Conservation (phyloP, 2,888 invertebrate species). For the Exocentrus adspersus region DNA sequence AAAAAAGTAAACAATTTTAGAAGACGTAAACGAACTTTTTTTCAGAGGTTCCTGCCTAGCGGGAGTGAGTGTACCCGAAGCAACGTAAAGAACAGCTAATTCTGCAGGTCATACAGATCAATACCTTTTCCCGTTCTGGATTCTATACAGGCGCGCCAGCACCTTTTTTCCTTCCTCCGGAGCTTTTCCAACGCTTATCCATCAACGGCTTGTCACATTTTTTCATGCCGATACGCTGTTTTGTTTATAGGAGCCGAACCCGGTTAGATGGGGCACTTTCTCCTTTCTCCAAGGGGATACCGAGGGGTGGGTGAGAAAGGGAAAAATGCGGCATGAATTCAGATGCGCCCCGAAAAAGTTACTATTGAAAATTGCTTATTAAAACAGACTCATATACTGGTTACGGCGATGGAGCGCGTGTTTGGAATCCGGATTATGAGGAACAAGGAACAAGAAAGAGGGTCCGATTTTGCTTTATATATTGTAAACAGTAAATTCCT, state of each 20-base stretch:
- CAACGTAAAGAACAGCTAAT: slow-evolving; percentile 26
- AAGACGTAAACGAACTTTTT: background rate
- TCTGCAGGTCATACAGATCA: slow-evolving; percentile 27
- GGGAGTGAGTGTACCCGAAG: slow-evolving; percentile 26
- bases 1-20: no score
- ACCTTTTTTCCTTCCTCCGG: background rate
- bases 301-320: background rate
- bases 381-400: no score
- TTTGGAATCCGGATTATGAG: no score
- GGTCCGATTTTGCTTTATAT: no score
- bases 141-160: slow-evolving; percentile 7
- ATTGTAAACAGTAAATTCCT: no score
- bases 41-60: background rate
- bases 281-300: background rate
- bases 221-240: background rate
- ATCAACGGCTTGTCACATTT: background rate
- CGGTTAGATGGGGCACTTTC: background rate
- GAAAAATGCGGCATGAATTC: background rate
- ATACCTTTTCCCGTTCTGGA: slow-evolving; percentile 22
- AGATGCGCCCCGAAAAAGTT: background rate
- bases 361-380: no score
- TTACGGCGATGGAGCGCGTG: no score
- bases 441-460: no score
- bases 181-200: background rate
- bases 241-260: background rate